Evolutionary conservation across 2,113 vertebrate species (phyloP).

Genomic region (Catharus fuscescens): DNA sequence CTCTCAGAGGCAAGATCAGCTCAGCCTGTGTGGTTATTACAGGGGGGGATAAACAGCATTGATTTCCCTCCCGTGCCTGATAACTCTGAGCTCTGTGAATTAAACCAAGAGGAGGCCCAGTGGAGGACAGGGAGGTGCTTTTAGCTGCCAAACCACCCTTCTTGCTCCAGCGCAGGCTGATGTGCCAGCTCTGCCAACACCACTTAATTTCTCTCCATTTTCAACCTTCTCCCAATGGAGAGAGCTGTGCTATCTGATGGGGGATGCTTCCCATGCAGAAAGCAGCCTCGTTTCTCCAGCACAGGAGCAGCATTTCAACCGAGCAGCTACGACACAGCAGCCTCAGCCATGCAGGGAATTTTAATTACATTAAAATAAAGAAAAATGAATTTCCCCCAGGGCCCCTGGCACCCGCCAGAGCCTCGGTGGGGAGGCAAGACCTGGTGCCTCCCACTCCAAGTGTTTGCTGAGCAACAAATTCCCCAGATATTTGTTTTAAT

Average conservation of each 20-base stretch:
- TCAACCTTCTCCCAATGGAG: not conserved
- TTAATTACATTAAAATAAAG: conserved; percentile 40
- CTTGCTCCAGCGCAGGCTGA: not conserved
- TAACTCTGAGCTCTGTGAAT: conserved; percentile 62
- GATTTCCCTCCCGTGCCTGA: conserved; percentile 45
- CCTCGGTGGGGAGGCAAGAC: not conserved
- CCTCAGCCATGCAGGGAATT: not conserved
- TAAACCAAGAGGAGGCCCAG: conserved; percentile 32
- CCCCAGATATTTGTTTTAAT: conserved; percentile 50
- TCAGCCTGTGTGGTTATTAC: not conserved
- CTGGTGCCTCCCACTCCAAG: not conserved
- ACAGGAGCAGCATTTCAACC: not conserved
- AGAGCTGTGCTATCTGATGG: not conserved
- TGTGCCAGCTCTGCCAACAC: not conserved
- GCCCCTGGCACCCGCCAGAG: not conserved
- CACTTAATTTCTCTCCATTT: not conserved
- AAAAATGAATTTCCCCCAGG: not conserved
- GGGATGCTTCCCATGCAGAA: not conserved
- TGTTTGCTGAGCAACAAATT: conserved; percentile 40
- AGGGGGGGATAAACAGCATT: not conserved
- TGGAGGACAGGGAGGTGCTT: conserved; percentile 29
- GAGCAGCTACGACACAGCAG: fast-evolving
- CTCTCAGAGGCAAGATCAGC: not conserved
- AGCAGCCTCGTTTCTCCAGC: not conserved
- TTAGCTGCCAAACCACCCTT: conserved; percentile 5